Evolutionary conservation across 2,113 vertebrate species (phyloP), one percentile per base, ranked within the genome.

Genomic region (Phalacrocorax brasilianus): DNA sequence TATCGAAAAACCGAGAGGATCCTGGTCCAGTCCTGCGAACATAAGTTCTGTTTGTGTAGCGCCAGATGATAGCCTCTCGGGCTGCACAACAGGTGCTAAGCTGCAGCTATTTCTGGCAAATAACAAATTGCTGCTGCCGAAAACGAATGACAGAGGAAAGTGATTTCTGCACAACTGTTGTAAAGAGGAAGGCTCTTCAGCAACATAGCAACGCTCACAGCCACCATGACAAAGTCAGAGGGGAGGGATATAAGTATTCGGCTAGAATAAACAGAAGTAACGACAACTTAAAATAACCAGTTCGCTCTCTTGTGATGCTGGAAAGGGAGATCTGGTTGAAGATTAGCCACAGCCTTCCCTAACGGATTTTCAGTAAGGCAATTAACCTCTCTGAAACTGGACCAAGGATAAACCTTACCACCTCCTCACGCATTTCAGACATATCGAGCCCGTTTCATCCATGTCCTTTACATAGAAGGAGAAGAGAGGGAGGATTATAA

Each of bases 61-160:
- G 62, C 53, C 97, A 97, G 97, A 97, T 93, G 96, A 97, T 89
- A 89, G 84, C 84, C 94, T 91, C 95, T 80, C 58, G 93, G 96
- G 96, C 95, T 61, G 65, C 87, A 96, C 90, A 91, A 75, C 97
- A 97, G 97, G 97, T 97, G 97, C 96, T 95, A 67, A 93, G 97
- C 95, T 96, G 93, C 96, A 95, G 97, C 97, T 97, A 67, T 72
- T 88, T 49, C 93, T 70, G 89, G 88, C 23, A 12, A 68, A 59
- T 2, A 59, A 95, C 88, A 61, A 97, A 94, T 52, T 42, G 74
- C 81, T 88, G 87, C 74, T 80, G 91, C 88, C 11, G 66, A 87
- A 73, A 74, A 93, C 91, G 79, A 85, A 92, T 0, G 77, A 14
- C 59, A 63, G 86, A 88, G 89, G 73, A 88, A 65, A 59, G 84